Conservation (phyloP, 2,797 vertebrate species). For the Arctocebus calabarensis region DNA sequence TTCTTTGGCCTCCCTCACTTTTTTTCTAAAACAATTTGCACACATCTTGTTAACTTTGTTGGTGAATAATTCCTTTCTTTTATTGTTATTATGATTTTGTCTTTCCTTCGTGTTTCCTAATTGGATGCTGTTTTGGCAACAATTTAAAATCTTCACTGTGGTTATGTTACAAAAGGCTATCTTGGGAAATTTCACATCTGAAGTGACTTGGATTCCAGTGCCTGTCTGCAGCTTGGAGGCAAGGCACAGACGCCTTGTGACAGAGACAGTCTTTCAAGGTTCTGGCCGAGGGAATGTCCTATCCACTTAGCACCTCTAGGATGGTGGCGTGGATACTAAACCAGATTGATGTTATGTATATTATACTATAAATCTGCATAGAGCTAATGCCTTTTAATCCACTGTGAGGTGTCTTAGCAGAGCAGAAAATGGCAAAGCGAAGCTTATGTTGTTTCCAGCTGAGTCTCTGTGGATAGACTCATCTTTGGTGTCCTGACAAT, state of each 20-base stretch:
- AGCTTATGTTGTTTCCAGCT: neutral
- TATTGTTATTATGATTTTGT: neutral
- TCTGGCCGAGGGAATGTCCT: neutral
- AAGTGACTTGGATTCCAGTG: constrained; percentile 19
- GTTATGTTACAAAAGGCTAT: neutral
- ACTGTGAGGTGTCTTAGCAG: neutral
- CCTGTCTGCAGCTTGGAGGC: neutral
- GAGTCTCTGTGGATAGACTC: constrained; percentile 7
- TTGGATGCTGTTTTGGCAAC: constrained; percentile 47
- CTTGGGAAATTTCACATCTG: neutral
- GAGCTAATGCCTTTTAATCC: neutral
- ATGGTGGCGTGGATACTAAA: neutral
- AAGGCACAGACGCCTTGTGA: neutral
- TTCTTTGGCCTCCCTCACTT: constrained; percentile 25
- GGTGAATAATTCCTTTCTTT: constrained; percentile 11
- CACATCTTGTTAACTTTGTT: constrained; percentile 42
- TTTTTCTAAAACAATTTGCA: constrained; percentile 38
- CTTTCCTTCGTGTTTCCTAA: constrained; percentile 12
- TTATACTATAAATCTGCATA: neutral
- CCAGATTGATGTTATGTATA: neutral
- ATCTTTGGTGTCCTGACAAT: neutral
- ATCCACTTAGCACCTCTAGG: neutral
- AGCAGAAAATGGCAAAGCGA: constrained; percentile 15
- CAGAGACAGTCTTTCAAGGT: neutral
- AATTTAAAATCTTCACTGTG: constrained; percentile 34